These are phyloP conservation scores for Neomicropteryx cornuta DNA, from an alignment of 1,140 invertebrate species.

Conservation along the genomic window DNA sequence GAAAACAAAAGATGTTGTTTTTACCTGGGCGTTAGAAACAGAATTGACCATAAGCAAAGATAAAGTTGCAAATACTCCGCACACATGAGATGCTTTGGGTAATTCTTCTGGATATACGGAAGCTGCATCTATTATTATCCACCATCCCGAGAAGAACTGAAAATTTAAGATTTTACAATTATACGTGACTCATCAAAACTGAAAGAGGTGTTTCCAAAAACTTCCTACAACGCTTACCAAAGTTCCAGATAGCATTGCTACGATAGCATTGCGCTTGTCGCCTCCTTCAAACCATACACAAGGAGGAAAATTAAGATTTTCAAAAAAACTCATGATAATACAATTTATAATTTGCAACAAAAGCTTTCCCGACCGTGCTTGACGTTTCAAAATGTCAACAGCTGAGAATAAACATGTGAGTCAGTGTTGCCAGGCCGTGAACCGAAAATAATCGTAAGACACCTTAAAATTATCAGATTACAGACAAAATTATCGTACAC, in stretches of 20 bases:
- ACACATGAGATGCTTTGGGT: slow-evolving; percentile 74
- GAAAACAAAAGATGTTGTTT: background rate
- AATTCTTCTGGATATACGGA: slow-evolving; percentile 49
- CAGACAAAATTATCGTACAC: no score
- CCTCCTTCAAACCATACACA: slow-evolving; percentile 38
- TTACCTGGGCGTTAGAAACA: slow-evolving; percentile 87
- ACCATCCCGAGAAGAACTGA: slow-evolving; percentile 95
- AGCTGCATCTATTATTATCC: slow-evolving; percentile 93
- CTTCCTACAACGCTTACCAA: slow-evolving; percentile 48
- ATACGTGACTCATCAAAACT: slow-evolving; percentile 5
- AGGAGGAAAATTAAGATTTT: slow-evolving; percentile 30
- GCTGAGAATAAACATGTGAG: no score
- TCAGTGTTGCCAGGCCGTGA: no score
- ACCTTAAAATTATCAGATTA: no score
- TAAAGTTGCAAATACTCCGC: slow-evolving; percentile 87
- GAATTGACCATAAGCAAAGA: slow-evolving; percentile 96
- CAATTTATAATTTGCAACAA: no score
- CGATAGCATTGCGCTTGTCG: slow-evolving; percentile 61
- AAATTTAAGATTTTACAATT: slow-evolving; percentile 17
- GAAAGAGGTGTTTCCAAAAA: slow-evolving; percentile 1
- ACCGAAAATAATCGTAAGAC: no score
- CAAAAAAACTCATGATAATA: slow-evolving; percentile 33
- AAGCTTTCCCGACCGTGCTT: no score
- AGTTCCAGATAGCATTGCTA: slow-evolving; percentile 71
- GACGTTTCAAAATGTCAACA: no score